phyloP scores from a whole-genome alignment of 2,797 vertebrate species.

The Pagetopsis macropterus region DNA sequence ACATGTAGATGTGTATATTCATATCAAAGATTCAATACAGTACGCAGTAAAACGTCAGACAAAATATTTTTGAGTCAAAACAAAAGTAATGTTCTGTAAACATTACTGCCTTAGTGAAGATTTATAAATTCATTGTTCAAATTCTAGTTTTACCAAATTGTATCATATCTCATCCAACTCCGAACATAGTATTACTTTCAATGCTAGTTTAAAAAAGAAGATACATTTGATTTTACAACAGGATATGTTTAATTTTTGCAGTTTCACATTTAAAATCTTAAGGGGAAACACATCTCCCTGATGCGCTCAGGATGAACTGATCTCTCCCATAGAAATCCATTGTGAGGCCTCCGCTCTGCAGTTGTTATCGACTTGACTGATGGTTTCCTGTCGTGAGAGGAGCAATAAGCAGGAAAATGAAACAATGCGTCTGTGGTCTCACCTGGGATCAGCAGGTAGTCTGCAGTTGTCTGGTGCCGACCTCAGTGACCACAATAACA shows the following conservation, averaged over 20 bases:
- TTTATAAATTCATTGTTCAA: too few relatives aligned
- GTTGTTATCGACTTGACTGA: constrained; percentile 63
- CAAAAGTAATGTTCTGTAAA: not conserved
- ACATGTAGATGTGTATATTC: too few relatives aligned
- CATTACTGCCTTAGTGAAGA: too few relatives aligned
- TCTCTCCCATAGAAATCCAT: not conserved
- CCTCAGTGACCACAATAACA: constrained; percentile 80
- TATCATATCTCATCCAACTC: not conserved
- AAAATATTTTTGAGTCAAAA: not conserved
- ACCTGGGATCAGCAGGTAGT: constrained; percentile 74
- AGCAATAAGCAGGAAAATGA: constrained; percentile 16
- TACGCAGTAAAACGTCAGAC: not conserved
- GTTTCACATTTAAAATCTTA: constrained; percentile 10
- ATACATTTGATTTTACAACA: constrained; percentile 13
- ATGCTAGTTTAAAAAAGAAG: not conserved
- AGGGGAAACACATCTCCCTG: constrained; percentile 9
- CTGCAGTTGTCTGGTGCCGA: constrained; percentile 42
- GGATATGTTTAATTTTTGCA: not conserved
- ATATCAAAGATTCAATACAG: not conserved
- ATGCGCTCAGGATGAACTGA: not conserved
- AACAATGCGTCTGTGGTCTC: constrained; percentile 71
- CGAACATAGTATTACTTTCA: not conserved
- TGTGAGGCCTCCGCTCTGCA: constrained; percentile 2
- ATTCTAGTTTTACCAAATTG: not conserved
- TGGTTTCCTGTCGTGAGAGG: constrained; percentile 79